These are phyloP conservation scores for Eurosta solidaginis DNA, from an alignment of 1,140 invertebrate species.

Conservation along the genomic window DNA sequence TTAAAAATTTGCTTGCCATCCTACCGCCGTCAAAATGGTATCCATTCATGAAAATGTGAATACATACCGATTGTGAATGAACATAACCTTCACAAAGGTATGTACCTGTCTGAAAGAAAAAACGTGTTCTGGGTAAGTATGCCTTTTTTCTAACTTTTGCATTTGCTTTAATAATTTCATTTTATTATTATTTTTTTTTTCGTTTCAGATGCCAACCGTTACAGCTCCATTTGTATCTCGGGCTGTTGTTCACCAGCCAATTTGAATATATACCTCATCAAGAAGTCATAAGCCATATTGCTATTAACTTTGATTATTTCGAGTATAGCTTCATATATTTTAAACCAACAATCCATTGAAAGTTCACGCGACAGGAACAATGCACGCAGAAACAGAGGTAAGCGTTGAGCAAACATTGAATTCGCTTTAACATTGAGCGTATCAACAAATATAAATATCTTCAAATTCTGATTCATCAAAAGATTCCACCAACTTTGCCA, in stretches of 20 bases:
- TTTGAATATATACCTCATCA: constrained; percentile 64
- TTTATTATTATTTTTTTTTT: no score
- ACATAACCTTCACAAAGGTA: no score
- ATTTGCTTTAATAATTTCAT: no score
- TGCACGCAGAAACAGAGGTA: constrained; percentile 60
- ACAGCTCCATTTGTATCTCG: constrained; percentile 61
- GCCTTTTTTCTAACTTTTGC: no score
- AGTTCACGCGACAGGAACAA: constrained; percentile 60
- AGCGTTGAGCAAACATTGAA: constrained; percentile 48
- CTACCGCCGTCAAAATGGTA: no score
- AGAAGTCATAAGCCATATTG: constrained; percentile 59
- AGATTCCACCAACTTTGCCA: constrained; percentile 49
- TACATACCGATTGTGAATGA: no score
- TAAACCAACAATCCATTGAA: constrained; percentile 47
- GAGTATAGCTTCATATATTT: constrained; percentile 57
- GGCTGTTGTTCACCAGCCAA: constrained; percentile 62
- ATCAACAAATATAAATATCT: constrained; percentile 53
- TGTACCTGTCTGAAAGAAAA: no score
- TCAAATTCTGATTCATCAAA: constrained; percentile 50
- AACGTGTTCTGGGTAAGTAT: no score
- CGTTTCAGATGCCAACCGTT: no score
- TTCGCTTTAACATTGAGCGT: constrained; percentile 53
- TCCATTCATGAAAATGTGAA: no score
- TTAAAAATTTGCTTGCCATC: no score
- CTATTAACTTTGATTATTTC: constrained; percentile 57